Evolutionary conservation across 1,140 invertebrate species (phyloP), one percentile per base, ranked within the genome.

Genomic region (Aphelenchoides fujianensis): DNA sequence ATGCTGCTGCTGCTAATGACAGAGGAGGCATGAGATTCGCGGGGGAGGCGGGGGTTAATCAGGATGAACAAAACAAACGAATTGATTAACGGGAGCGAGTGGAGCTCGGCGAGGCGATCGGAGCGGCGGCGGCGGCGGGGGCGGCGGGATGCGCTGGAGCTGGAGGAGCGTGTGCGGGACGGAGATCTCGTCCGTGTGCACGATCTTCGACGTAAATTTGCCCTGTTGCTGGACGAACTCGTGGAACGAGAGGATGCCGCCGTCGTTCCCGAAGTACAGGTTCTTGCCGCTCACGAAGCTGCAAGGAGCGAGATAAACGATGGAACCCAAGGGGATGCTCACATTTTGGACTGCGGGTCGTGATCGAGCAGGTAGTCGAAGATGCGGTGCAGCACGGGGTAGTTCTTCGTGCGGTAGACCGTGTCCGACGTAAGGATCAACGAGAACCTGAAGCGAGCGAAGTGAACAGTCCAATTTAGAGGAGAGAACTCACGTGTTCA

Each of bases 361-460:
- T 66, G 16, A 19, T 66, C 36, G 63, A 66, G 63, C 9, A 36
- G 31, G 31, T 37, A 37, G 32, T 66, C 16, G 53, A 66, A 66
- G 27, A 12, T 12, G 16, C n/a, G 1, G 31, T 66, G 63, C 31
- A 66, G 32, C 1, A 36, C 31, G 23, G 16, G 36, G 32, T 41
- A 66, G 63, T 66, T 31, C 7, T 66, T 66, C 16, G 36, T 66
- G 34, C 63, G 63, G 31, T 66, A 66, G 12, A 66, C 63, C 0
- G 63, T 66, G 53, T 66, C 63, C 16, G 63, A 66, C 12, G 32
- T 66, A 12, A 66, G 23, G 31, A 66, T 66, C 31, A 66, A 66
- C 37, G 12, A 12, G 63, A 66, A 66, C n/a, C 63, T 66, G 34
- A 0, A 66, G 31, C 19, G 12, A 36, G 31, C 19, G n/a, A 2